phyloP scores from a whole-genome alignment of 2,113 vertebrate species.

The Etheostoma spectabile region DNA sequence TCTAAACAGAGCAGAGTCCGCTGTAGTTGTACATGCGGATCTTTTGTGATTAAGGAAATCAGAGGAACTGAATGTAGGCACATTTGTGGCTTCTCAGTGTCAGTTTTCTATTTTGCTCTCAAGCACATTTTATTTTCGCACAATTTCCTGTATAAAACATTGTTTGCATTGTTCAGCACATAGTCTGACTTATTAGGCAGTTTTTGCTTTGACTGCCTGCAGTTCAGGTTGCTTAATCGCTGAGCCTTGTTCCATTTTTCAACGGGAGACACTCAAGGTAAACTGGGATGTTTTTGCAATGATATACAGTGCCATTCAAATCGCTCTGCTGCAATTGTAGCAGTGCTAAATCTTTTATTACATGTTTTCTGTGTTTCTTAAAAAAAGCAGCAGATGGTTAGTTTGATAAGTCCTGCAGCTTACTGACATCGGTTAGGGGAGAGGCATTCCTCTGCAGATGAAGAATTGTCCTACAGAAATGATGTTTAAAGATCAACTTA shows the following conservation, averaged over 20 bases:
- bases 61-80: background rate
- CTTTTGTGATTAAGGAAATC: background rate
- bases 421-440: background rate
- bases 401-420: slow-evolving; percentile 6
- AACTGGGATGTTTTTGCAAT: slow-evolving; percentile 12
- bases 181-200: slow-evolving; percentile 20
- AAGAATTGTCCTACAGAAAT: too few species aligned
- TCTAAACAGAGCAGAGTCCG: slow-evolving; percentile 14
- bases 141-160: slow-evolving; percentile 13
- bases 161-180: slow-evolving; percentile 48
- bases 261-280: slow-evolving; percentile 11
- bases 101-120: slow-evolving; percentile 3
- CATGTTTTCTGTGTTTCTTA: slow-evolving; percentile 16
- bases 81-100: background rate
- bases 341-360: slow-evolving; percentile 20
- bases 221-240: slow-evolving; percentile 12
- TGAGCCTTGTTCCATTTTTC: slow-evolving; percentile 40
- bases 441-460: too few species aligned
- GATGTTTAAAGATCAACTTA: too few species aligned
- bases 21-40: background rate
- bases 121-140: slow-evolving; percentile 29
- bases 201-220: slow-evolving; percentile 19
- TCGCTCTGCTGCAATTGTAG: slow-evolving; percentile 13
- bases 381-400: slow-evolving; percentile 7
- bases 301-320: background rate